Base-by-base conservation (phyloP, 2,113 vertebrate species). In the Chloebia gouldiae region DNA sequence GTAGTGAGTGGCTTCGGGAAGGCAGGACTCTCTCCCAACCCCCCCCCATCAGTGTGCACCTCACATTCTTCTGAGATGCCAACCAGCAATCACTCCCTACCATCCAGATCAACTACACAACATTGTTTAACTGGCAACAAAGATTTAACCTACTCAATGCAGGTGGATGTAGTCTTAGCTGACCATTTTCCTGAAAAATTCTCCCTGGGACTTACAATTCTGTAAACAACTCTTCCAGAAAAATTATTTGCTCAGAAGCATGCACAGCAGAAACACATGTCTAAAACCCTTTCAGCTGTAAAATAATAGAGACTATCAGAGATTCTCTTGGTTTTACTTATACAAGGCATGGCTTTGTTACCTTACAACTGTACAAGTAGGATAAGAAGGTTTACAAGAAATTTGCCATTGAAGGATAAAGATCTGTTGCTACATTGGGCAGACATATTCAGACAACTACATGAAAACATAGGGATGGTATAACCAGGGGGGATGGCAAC, bases 21-120 rank as follows among this genome's bases (percentile, higher is more conserved):
- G 22, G 63, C 51, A 75, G 22, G 40, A n/a, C 30, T 35, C 3
- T 1, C 9, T 15, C 24, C 5, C 37, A 31, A 63, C 11, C 2
- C 2, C 17, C 8, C 3, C 3, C 5, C 2, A 20, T 33, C 1
- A 2, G 17, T 27, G 5, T 37, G 30, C 33, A 51, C 9, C 23
- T 14, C 5, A 9, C 30, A 9, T 33, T 64, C 24, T 80, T 42
- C 63, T 72, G 57, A 68, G 53, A 44, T 19, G 7, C 13, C 4
- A 8, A 42, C 7, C 56, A 83, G 61, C 15, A 50, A 5, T 21
- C 4, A 1, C 22, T 87, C 40, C 42, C 35, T 19, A 19, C 8
- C 11, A 54, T 24, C 25, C 66, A 60, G 66, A 65, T 30, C 35
- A 56, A 27, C 25, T 73, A 15, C 40, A 30, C 0, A 2, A 10